Conservation (phyloP, 2,797 vertebrate genomes). For the Molossus molossus region DNA sequence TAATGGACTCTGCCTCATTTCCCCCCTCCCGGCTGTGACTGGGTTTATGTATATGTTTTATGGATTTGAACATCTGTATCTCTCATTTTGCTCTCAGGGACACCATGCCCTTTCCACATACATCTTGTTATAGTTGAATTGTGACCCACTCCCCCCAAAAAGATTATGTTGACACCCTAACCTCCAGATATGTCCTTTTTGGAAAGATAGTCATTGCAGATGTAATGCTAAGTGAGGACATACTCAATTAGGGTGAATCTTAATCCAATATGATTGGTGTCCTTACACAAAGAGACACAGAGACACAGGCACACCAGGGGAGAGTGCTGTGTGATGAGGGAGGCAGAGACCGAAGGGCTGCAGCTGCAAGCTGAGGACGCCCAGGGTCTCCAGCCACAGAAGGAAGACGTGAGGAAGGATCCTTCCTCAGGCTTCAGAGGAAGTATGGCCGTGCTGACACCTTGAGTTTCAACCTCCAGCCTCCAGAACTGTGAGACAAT, state of each 20-base stretch:
- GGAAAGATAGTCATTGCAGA: neutral
- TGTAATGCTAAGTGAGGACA: neutral
- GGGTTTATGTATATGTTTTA: neutral
- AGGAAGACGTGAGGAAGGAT: neutral
- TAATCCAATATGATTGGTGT: neutral
- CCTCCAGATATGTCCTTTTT: neutral
- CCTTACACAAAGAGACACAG: neutral
- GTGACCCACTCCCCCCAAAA: neutral
- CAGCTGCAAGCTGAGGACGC: neutral
- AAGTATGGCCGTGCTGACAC: neutral
- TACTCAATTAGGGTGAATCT: neutral
- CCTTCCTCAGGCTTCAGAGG: neutral
- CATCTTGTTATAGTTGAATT: neutral
- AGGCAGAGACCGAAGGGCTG: neutral
- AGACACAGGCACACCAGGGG: neutral
- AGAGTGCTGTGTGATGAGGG: neutral
- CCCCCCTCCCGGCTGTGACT: neutral
- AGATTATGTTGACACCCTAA: neutral
- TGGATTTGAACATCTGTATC: neutral
- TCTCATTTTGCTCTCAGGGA: neutral
- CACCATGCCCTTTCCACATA: neutral
- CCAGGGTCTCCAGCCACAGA: neutral
- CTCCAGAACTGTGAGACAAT: neutral
- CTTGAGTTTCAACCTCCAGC: neutral
- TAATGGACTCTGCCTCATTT: neutral